Base-by-base conservation (phyloP, 2,797 vertebrate genomes). In the Acanthurus lineatus region DNA sequence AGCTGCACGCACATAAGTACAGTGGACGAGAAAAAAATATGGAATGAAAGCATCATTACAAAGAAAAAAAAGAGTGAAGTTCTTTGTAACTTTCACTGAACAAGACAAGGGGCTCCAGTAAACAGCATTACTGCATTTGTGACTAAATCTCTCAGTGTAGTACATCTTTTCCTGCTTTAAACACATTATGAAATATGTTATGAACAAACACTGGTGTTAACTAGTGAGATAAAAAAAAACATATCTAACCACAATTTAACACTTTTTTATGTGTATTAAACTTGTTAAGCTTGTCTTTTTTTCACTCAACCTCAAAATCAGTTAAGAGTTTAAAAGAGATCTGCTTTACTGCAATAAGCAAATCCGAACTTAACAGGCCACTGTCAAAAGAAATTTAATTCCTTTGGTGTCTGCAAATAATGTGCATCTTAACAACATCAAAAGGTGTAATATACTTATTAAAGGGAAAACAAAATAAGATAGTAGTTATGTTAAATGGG, bases 331-430 rank as follows among this genome's bases (percentile, higher is more conserved):
- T 42, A n/a, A 74, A 49, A 49, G 2, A 51, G 0, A n/a, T 22
- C 69, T 40, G 10, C 1, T 40, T 75, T 22, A 53, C 59, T 48
- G 32, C 65, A 77, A 79, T 22, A 62, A 82, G 59, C 22, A 14
- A 82, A 59, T 54, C n/a, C 70, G 77, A 67, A 89, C 60, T 38
- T 67, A 72, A 80, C 69, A 73, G 57, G 62, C 71, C 82, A 77
- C 89, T 91, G 86, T 93, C 83, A 90, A 74, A 91, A 91, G 69
- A 89, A 86, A 53, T 93, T 95, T 94, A 93, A 90, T 95, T 94
- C 88, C 93, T 96, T 96, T 95, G 94, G 94, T 95, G 94, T 92
- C 88, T 89, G 89, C 70, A 91, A 81, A 89, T 60, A 86, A 88
- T 80, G 59, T 81, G 76, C 49, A 92, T 90, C 60, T 81, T 48